Evolutionary conservation across 2,888 invertebrate species (phyloP).

Genomic region (Miltochrista miniata): DNA sequence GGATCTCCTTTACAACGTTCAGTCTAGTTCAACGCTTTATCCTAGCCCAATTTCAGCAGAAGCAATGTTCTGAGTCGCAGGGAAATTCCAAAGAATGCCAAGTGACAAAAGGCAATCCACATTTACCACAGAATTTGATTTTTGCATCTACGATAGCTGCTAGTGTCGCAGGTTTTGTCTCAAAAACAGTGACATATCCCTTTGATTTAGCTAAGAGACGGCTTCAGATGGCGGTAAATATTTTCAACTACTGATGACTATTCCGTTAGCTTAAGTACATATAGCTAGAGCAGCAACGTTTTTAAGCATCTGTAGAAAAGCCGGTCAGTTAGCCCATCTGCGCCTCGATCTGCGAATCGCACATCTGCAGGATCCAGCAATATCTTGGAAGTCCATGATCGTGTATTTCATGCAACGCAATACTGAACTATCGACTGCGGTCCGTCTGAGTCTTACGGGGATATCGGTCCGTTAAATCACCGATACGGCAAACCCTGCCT

Average conservation of each 20-base stretch:
- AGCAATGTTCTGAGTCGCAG: not conserved
- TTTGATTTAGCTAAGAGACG: slow-evolving; percentile 94
- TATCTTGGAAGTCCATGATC: too few species aligned
- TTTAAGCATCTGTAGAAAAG: too few species aligned
- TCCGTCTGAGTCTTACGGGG: too few species aligned
- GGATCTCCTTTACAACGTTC: slow-evolving; percentile 67
- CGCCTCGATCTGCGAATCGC: too few species aligned
- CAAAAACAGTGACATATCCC: slow-evolving; percentile 93
- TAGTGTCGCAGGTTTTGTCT: slow-evolving; percentile 87
- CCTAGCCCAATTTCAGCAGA: slow-evolving; percentile 19
- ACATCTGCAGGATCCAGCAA: too few species aligned
- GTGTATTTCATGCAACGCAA: too few species aligned
- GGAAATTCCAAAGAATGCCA: not conserved
- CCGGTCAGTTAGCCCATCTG: too few species aligned
- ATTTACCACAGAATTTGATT: slow-evolving; percentile 53
- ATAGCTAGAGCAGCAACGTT: too few species aligned
- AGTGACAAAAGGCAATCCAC: slow-evolving; percentile 22
- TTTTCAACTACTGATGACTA: not conserved
- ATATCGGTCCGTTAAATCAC: too few species aligned
- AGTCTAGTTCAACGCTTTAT: slow-evolving; percentile 52
- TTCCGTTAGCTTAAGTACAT: too few species aligned
- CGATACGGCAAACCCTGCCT: too few species aligned
- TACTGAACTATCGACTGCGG: too few species aligned
- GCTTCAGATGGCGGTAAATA: slow-evolving; percentile 89
- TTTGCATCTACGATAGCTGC: slow-evolving; percentile 82